Evolutionary conservation across 2,113 vertebrate genomes (phyloP).

Genomic region (Tauraco erythrolophus): DNA sequence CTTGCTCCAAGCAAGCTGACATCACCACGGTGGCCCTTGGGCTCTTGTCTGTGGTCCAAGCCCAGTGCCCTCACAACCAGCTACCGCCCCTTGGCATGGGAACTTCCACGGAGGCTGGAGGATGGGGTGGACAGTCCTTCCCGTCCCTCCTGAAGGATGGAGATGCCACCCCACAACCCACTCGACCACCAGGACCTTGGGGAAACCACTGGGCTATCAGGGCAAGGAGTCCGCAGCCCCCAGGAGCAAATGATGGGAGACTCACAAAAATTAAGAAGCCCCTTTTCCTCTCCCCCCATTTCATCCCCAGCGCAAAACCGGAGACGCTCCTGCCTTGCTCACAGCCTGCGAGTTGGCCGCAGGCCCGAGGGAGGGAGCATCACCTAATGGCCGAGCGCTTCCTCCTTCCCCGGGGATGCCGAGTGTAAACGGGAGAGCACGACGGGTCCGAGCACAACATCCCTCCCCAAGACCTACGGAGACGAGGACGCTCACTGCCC

Average conservation of each 20-base stretch:
- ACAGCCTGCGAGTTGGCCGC: neutral
- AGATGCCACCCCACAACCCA: neutral
- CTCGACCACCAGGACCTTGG: accelerated
- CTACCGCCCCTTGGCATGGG: neutral
- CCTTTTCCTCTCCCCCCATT: neutral
- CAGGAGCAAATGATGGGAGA: accelerated
- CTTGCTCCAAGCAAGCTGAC: neutral
- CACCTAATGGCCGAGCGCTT: neutral
- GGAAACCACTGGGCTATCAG: neutral
- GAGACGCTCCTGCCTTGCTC: neutral
- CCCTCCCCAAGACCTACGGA: neutral
- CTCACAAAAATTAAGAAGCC: neutral
- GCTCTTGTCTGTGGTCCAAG: neutral
- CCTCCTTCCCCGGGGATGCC: neutral
- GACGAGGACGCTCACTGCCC: neutral
- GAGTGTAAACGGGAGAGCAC: neutral
- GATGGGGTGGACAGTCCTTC: neutral
- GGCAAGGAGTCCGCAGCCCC: neutral
- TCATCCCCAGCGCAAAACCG: neutral
- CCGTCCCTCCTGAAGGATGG: neutral
- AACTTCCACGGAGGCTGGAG: accelerated
- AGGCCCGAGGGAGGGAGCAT: neutral
- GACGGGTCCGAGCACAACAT: neutral
- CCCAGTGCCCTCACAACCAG: neutral
- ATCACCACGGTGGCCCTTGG: neutral